Base-by-base conservation (phyloP, 2,888 invertebrate genomes). In the Hemistola chrysoprasaria region DNA sequence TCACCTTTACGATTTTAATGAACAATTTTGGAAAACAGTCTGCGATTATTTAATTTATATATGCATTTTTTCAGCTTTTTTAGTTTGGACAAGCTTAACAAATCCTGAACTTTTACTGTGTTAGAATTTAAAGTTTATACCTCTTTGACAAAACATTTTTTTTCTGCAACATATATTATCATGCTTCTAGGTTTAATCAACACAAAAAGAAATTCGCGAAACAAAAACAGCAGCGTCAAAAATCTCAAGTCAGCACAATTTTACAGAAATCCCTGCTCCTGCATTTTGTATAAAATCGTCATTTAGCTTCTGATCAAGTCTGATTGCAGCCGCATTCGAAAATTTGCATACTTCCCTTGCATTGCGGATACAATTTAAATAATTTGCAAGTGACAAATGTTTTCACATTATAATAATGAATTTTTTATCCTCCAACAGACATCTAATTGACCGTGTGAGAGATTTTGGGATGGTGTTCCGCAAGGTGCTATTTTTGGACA, bases 281-380 rank as follows among this genome's bases (percentile, higher is more conserved):
- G 68, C 71, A 72, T 77, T 76, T 74, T 79, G 86, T 77, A 86
- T 86, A 86, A 86, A 84, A 69, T 70, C 60, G 74, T 71, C 84
- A 78, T 87, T 86, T 81, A 68, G 65, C 67, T 70, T 59, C 71
- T 72, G 77, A 79, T 78, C 76, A 73, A 68, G 67, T 48, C 66
- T 71, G 80, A 83, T 82, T 75, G 74, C 68, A 56, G 64, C 59
- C 44, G 46, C 40, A 60, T 58, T 58, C 62, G 65, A 60, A 59
- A 66, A 81, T 84, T 83, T 81, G 79, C 83, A 85, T 85, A 59
- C 65, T 59, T 65, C 73, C 68, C 67, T 59, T 54, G 54, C 61
- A 53, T 64, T 63, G 66, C 65, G 57, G 60, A 46, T 51, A 59
- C 65, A 74, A 84, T 86, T 84, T 85, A 70, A 86, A 86, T 84